A percentile compares a stretch with the other conserved stretches of the same genome.
Conservation (phyloP, 2,888 invertebrate genomes). For the Myopa testacea region DNA sequence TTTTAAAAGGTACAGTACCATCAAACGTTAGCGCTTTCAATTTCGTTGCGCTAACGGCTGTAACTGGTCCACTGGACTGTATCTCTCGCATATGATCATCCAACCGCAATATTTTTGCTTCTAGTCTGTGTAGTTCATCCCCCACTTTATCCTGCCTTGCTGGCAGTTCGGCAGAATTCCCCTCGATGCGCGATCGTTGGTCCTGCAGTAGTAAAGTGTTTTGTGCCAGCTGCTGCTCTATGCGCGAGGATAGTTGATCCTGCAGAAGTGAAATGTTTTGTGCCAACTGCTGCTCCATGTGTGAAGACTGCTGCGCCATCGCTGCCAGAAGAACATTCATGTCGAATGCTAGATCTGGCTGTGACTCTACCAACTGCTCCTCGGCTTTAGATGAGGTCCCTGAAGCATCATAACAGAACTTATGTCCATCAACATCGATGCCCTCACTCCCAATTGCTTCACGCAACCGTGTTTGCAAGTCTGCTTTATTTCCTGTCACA, state of each 20-base stretch:
- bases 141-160: conserved; percentile 4
- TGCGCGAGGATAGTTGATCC: not conserved
- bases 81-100: too few relatives aligned
- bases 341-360: not conserved
- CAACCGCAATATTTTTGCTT: too few relatives aligned
- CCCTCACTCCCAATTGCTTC: too few relatives aligned
- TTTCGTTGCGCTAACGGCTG: conserved; percentile 4
- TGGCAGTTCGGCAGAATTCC: not conserved
- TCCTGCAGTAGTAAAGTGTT: not conserved
- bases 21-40: not conserved
- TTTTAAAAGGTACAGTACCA: not conserved
- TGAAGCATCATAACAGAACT: too few relatives aligned
- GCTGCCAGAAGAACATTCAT: not conserved
- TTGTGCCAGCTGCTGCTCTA: not conserved
- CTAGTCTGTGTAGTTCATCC: not conserved
- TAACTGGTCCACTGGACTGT: not conserved
- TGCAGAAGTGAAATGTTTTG: not conserved
- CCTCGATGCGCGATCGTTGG: not conserved
- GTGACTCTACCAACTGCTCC: not conserved
- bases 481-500: not conserved
- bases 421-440: too few relatives aligned
- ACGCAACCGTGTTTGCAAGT: not conserved
- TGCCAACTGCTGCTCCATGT: not conserved
- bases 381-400: not conserved
- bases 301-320: not conserved